Base-by-base conservation (phyloP, 2,797 vertebrate genomes). In the Mus spretus region DNA sequence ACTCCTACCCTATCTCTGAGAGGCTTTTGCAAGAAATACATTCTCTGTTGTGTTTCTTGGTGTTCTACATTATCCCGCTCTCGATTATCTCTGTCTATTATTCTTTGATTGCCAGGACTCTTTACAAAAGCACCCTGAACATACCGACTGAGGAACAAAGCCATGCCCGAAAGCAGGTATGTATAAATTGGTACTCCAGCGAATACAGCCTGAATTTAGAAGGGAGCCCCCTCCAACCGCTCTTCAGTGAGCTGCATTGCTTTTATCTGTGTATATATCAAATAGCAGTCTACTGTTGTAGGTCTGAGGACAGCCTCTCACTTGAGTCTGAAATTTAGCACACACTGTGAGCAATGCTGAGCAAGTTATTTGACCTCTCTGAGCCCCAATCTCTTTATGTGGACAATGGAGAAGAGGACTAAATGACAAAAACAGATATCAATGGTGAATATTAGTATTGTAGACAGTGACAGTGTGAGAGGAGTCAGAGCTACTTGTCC, bases 41-140 rank as follows among this genome's bases (percentile, higher is more conserved):
- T 93, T 99, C 99, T 89, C 95, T 99, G 92, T 85, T 98, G 95
- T 99, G 98, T 96, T 99, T 99, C 97, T 97, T 99, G 40, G 98
- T 99, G 80, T 99, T 99, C 97, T 99, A 99, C 84, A 98, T 99
- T 28, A 97, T 99, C 57, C 99, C 99, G 1, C 97, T 99, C 47
- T 97, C 97, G 10, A 98, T 99, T 93, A 99, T 99, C 96, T 99
- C 99, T 80, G 98, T 98, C 94, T 99, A 99, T 96, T 99, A 99
- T 89, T 98, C 98, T 96, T 98, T 99, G 91, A 99, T 99, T 0
- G 99, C 99, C 89, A 99, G 97, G 97, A 98, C 98, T 15, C 98
- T 99, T 67, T 99, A 98, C 77, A 98, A 97, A 98, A 99, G 99
- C 70, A 98, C 99, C 17, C 92, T 97, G 96, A 98, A 98, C 96